Evolutionary conservation across 2,888 invertebrate species (phyloP).

Genomic region (Pteria penguin): DNA sequence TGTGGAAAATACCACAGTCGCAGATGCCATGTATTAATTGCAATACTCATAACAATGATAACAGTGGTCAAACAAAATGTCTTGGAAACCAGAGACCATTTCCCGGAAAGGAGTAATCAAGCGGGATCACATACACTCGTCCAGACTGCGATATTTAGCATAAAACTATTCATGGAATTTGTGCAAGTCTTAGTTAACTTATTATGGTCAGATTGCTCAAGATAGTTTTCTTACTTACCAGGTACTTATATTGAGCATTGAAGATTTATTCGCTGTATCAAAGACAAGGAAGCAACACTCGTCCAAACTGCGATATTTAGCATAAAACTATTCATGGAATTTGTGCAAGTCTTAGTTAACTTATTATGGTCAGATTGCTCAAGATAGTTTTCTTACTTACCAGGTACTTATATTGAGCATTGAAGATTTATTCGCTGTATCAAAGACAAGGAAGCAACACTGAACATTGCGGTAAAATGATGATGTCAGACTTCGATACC

Average conservation of each 20-base stretch:
- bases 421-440: slow-evolving; percentile 20
- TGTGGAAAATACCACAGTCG: too few relatives aligned
- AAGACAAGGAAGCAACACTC: slow-evolving; percentile 35
- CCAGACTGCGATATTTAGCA: too few relatives aligned
- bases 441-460: slow-evolving; percentile 32
- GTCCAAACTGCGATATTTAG: too few relatives aligned
- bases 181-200: background rate
- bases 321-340: too few relatives aligned
- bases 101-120: too few relatives aligned
- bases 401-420: slow-evolving; percentile 25
- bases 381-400: slow-evolving; percentile 12
- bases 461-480: slow-evolving; percentile 35
- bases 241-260: slow-evolving; percentile 20
- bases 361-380: background rate
- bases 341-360: background rate
- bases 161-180: too few relatives aligned
- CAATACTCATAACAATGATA: too few relatives aligned
- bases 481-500: slow-evolving; percentile 34
- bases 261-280: slow-evolving; percentile 19
- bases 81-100: too few relatives aligned
- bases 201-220: background rate
- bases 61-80: too few relatives aligned
- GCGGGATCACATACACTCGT: too few relatives aligned
- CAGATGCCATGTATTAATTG: too few relatives aligned
- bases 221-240: slow-evolving; percentile 26